Evolutionary conservation across 2,797 vertebrate genomes (phyloP), one percentile per base, ranked within the genome.

Genomic region (Chrosomus eos): DNA sequence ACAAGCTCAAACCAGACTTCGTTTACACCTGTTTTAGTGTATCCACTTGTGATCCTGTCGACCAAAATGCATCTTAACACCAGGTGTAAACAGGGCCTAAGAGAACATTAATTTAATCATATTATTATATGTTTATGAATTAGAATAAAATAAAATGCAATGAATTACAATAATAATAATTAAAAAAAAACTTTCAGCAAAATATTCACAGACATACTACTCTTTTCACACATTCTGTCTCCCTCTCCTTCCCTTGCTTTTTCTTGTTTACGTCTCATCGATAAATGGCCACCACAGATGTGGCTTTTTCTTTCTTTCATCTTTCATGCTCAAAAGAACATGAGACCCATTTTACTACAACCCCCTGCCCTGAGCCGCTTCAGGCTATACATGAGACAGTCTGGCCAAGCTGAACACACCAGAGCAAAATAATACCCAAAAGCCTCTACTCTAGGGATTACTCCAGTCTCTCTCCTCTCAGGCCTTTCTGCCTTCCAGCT

Each of bases 291-390:
- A 81, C 81, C 85, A 78, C 91, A 92, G 89, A 91, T 91, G 91
- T 88, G 87, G 40, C 72, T 62, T 84, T 87, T 89, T 85, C 86
- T 84, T 86, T 80, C 83, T 84, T 86, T 84, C 81, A 89, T 91
- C 85, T 88, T 90, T 91, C 87, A 90, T 89, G 83, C 87, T 90
- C 78, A 85, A 88, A 87, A 90, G 90, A 91, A 90, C 89, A 91
- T 89, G 88, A 88, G 87, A 87, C 90, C 90, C 86, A 87, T 90
- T 89, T 90, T 88, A 90, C 90, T 91, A 90, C 90, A 91, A 82
- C 85, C 74, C 88, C 66, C 85, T 80, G 80, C 85, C 89, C 87
- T 28, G 45, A 81, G 81, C 81, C 9, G 88, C 91, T 89, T 83
- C 81, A 71, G 91, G 91, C 91, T 75, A 90, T 86, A 91, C 90